A percentile compares a stretch with the other conserved stretches of the same genome.
Conservation (phyloP, 2,888 invertebrate species). For the Spodoptera exigua region DNA sequence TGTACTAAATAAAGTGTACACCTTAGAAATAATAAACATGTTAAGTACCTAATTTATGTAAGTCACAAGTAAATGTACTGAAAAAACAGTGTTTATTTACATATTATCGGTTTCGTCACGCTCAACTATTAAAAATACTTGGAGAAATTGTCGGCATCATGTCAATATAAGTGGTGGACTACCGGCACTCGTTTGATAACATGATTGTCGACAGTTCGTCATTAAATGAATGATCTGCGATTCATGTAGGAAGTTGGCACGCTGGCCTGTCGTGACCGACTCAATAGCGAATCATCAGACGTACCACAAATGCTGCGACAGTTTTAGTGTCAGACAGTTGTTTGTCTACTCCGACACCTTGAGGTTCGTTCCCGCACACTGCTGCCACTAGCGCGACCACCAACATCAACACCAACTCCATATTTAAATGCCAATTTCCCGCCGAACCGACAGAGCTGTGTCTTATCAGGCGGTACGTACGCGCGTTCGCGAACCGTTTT, state of each 20-base stretch:
- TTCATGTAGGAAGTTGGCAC: constrained; percentile 61
- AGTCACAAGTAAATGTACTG: too few species aligned
- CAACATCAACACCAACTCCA: constrained; percentile 67
- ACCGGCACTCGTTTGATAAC: constrained; percentile 18
- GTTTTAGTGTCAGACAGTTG: constrained; percentile 71
- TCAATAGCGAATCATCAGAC: constrained; percentile 64
- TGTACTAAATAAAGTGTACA: too few species aligned
- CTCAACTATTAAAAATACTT: not conserved
- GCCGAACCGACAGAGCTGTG: constrained; percentile 54
- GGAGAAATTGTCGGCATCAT: constrained; percentile 18
- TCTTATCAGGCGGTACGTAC: constrained; percentile 66
- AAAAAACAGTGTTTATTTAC: too few species aligned
- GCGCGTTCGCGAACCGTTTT: constrained; percentile 82
- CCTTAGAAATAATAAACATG: too few species aligned
- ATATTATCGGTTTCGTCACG: constrained; percentile 4
- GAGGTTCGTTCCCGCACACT: constrained; percentile 63
- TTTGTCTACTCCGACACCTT: constrained; percentile 64
- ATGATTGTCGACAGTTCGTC: constrained; percentile 38
- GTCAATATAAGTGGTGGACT: constrained; percentile 10
- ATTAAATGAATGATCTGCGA: constrained; percentile 57
- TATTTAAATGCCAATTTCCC: constrained; percentile 63
- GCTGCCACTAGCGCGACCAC: constrained; percentile 61
- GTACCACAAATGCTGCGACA: constrained; percentile 80
- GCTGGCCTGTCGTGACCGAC: constrained; percentile 56
- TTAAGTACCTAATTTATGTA: too few species aligned